phyloP scores from a whole-genome alignment of 1,140 invertebrate genomes.

The Dinothrombium tinctorium region DNA sequence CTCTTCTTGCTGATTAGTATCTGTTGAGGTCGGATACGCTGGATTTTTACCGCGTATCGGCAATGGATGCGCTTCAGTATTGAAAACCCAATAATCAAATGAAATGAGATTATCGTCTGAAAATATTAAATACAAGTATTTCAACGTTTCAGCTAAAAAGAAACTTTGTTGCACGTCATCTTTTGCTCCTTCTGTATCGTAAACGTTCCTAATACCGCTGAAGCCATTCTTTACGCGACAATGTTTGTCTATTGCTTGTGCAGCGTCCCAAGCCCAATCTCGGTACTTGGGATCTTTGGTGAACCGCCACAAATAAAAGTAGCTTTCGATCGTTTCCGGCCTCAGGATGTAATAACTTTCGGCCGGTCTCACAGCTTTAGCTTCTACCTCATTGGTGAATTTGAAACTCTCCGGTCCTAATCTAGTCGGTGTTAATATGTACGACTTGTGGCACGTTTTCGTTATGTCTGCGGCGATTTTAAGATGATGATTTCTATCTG shows the following conservation, averaged over 20 bases:
- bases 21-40: no score
- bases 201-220: constrained; percentile 81
- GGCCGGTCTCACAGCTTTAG: constrained; percentile 58
- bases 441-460: constrained; percentile 92
- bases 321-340: constrained; percentile 90
- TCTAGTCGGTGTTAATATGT: constrained; percentile 56
- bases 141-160: constrained; percentile 93
- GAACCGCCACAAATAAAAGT: constrained; percentile 84
- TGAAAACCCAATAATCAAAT: constrained; percentile 92
- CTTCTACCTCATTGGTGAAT: constrained; percentile 64
- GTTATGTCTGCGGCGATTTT: constrained; percentile 73
- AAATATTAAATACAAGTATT: constrained; percentile 94
- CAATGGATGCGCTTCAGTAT: constrained; percentile 93
- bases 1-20: no score
- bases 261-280: constrained; percentile 94
- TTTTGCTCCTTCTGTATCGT: constrained; percentile 51
- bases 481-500: constrained; percentile 52
- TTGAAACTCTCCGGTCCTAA: constrained; percentile 59
- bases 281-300: constrained; percentile 89
- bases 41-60: constrained; percentile 61
- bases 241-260: constrained; percentile 76
- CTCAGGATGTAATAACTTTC: constrained; percentile 91
- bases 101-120: constrained; percentile 74
- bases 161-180: constrained; percentile 98
- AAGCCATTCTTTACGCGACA: constrained; percentile 77